Percentiles rank a stretch among this genome's conserved stretches.
These are phyloP conservation scores for Willisornis vidua DNA, from an alignment of 2,113 vertebrate genomes.

Conservation along the genomic window DNA sequence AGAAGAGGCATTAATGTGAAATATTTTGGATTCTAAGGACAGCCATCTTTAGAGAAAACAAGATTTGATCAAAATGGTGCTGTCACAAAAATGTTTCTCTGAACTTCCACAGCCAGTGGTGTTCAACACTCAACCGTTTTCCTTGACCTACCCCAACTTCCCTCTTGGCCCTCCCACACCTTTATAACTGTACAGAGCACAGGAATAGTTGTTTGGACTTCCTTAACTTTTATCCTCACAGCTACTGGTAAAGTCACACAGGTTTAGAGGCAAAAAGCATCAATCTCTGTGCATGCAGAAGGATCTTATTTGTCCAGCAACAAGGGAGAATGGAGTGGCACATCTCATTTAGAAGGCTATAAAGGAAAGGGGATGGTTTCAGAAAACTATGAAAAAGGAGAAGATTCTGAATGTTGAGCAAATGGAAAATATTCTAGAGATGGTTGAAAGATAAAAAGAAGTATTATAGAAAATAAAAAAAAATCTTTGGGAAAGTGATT, in stretches of 20 bases:
- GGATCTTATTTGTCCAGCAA: not conserved
- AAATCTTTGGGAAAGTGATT: not conserved
- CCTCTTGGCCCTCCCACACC: not conserved
- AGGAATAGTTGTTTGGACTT: not conserved
- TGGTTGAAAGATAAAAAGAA: not conserved
- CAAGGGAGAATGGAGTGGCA: not conserved
- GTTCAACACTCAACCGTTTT: not conserved
- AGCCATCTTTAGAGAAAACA: not conserved
- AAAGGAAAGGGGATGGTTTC: not conserved
- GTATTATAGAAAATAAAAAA: not conserved
- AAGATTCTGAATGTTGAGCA: not conserved
- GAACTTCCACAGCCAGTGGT: fast-evolving
- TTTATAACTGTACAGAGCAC: not conserved
- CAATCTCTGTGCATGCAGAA: not conserved
- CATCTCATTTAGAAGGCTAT: not conserved
- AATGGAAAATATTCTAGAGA: not conserved
- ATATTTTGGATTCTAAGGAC: not conserved
- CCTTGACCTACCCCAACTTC: not conserved
- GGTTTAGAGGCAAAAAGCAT: not conserved
- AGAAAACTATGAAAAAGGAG: not conserved
- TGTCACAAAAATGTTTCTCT: not conserved
- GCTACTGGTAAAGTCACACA: not conserved
- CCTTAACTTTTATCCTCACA: not conserved
- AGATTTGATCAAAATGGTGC: not conserved
- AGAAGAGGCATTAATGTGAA: not conserved